Evolutionary conservation across 53 echinoderm and acorn worm genomes (phyloP).

Genomic region (Patiria pectinifera): DNA sequence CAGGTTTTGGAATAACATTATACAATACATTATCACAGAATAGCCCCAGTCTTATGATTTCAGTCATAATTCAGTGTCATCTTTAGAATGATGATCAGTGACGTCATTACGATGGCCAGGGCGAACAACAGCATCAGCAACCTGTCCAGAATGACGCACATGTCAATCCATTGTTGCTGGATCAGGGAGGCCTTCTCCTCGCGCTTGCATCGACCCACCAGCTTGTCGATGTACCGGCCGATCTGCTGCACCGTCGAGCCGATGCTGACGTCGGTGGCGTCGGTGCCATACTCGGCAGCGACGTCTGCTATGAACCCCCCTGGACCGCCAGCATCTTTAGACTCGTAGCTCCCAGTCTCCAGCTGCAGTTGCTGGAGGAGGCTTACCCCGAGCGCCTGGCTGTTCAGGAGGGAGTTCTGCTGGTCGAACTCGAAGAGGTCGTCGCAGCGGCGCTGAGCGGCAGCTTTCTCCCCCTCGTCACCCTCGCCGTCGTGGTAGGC

Average conservation of each 20-base stretch:
- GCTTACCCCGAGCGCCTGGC: constrained; percentile 72
- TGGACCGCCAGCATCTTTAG: neutral
- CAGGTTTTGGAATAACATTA: too few species aligned
- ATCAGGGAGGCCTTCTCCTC: constrained; percentile 61
- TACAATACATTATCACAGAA: neutral
- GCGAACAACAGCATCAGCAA: constrained; percentile 69
- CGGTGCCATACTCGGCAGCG: constrained; percentile 52
- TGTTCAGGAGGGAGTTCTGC: constrained; percentile 47
- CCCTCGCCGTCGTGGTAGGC: constrained; percentile 44
- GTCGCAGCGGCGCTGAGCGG: neutral
- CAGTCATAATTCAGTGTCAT: constrained; percentile 62
- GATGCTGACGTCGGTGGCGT: constrained; percentile 71
- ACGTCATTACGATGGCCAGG: constrained; percentile 66
- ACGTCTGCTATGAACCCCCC: neutral
- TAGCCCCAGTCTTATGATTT: constrained; percentile 25
- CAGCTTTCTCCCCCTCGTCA: neutral
- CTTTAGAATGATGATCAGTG: constrained; percentile 67
- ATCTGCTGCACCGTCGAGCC: constrained; percentile 81
- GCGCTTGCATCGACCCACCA: constrained; percentile 57
- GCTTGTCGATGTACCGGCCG: constrained; percentile 71
- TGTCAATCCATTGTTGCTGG: constrained; percentile 90
- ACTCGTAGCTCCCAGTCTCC: constrained; percentile 26
- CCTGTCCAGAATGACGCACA: constrained; percentile 88
- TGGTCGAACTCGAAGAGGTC: constrained; percentile 83
- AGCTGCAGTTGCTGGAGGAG: constrained; percentile 75